phyloP scores from a whole-genome alignment of 92 coral and sea anemone genomes.

The Meandrina meandrites region DNA sequence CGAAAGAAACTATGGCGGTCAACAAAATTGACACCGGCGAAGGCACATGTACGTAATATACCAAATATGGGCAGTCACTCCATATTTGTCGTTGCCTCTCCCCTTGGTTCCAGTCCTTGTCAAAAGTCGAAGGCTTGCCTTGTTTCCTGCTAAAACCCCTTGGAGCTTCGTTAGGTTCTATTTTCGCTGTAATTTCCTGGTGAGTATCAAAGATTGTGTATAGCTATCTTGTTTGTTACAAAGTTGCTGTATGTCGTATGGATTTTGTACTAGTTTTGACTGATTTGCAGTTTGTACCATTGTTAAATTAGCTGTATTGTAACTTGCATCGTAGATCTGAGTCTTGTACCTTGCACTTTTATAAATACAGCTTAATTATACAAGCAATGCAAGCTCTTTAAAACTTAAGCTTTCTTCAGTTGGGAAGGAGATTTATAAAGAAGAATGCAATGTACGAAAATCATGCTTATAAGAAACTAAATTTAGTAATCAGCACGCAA shows the following conservation, averaged over 20 bases:
- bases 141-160: background rate
- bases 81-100: conserved; percentile 48
- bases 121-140: background rate
- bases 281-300: background rate
- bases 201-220: background rate
- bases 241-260: background rate
- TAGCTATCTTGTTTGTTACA: background rate
- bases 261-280: background rate
- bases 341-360: no score
- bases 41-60: conserved; percentile 63
- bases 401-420: no score
- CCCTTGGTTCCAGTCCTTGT: conserved; percentile 22
- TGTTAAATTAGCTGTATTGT: background rate
- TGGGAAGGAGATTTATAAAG: no score
- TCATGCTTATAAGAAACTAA: no score
- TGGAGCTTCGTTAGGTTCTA: background rate
- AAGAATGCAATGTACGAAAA: no score
- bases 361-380: no score
- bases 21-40: conserved; percentile 20
- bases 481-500: no score
- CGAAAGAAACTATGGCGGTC: conserved; percentile 70
- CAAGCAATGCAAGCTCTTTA: no score
- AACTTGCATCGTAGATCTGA: background rate
- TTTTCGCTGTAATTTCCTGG: conserved; percentile 6
- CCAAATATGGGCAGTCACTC: conserved; percentile 61